These are phyloP conservation scores for Enteromius viviparus DNA, from an alignment of 2,797 vertebrate species.

Conservation along the genomic window DNA sequence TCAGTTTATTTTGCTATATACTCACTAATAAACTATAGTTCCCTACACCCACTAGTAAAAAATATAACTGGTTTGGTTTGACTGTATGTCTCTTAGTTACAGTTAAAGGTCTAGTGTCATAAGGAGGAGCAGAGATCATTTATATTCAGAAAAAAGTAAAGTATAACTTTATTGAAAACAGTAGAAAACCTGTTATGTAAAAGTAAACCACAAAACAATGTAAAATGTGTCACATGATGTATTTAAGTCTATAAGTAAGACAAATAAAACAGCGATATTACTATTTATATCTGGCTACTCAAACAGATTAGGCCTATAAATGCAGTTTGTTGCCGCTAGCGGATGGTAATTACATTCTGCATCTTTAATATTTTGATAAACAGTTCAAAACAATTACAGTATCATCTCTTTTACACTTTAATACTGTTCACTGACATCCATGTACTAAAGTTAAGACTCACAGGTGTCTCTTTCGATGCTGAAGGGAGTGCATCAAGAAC, in stretches of 20 bases:
- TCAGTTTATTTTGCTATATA: background rate
- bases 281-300: background rate
- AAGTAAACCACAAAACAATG: background rate
- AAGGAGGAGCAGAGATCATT: background rate
- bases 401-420: background rate
- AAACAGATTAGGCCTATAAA: background rate
- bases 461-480: constrained; percentile 88
- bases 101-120: background rate
- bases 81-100: background rate
- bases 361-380: background rate
- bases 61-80: background rate
- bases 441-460: background rate
- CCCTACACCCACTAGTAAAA: background rate
- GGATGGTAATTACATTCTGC: background rate
- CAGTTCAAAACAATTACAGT: background rate
- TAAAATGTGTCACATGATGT: background rate
- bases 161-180: constrained; percentile 24
- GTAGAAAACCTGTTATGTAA: background rate
- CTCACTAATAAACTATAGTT: background rate
- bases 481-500: constrained; percentile 99
- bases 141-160: background rate
- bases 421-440: background rate
- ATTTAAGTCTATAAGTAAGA: background rate
- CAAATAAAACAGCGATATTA: background rate
- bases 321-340: background rate